Conservation (phyloP, 2,888 invertebrate species). For the Heliconius ethilla region DNA sequence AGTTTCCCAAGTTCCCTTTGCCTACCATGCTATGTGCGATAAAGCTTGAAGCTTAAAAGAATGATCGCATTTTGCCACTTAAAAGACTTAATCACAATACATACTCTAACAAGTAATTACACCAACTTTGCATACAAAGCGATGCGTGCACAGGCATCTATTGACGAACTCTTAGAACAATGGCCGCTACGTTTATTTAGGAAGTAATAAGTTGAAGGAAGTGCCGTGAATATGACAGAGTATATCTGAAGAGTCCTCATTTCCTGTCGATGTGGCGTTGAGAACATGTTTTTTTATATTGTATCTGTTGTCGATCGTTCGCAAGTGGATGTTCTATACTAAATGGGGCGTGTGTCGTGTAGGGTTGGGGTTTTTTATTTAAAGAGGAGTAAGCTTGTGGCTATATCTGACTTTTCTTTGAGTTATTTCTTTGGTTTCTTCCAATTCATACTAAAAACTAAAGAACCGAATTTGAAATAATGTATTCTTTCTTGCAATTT, state of each 20-base stretch:
- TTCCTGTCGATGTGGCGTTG: conserved; percentile 32
- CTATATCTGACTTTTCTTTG: not conserved
- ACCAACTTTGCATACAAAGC: not conserved
- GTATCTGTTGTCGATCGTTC: conserved; percentile 4
- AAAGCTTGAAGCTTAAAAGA: not conserved
- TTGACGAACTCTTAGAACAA: conserved; percentile 36
- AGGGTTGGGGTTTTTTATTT: conserved; percentile 7
- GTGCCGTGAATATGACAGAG: conserved; percentile 38
- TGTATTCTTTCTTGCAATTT: not conserved
- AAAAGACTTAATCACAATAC: conserved; percentile 7
- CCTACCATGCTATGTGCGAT: not conserved
- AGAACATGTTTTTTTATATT: conserved; percentile 15
- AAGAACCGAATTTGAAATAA: no score
- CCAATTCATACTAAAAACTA: no score
- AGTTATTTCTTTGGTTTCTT: no score
- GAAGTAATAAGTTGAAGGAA: conserved; percentile 45
- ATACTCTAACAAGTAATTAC: conserved; percentile 8
- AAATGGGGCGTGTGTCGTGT: conserved; percentile 10
- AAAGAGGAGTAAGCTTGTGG: not conserved
- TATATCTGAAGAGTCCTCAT: conserved; percentile 41
- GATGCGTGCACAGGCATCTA: conserved; percentile 10
- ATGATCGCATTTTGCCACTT: not conserved
- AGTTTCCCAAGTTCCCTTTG: not conserved
- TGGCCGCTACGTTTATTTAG: conserved; percentile 43
- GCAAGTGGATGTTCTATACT: conserved; percentile 22